A percentile compares a stretch with the other conserved stretches of the same genome.
phyloP scores from a whole-genome alignment of 2,113 vertebrate genomes.

The Embiotoca jacksoni region DNA sequence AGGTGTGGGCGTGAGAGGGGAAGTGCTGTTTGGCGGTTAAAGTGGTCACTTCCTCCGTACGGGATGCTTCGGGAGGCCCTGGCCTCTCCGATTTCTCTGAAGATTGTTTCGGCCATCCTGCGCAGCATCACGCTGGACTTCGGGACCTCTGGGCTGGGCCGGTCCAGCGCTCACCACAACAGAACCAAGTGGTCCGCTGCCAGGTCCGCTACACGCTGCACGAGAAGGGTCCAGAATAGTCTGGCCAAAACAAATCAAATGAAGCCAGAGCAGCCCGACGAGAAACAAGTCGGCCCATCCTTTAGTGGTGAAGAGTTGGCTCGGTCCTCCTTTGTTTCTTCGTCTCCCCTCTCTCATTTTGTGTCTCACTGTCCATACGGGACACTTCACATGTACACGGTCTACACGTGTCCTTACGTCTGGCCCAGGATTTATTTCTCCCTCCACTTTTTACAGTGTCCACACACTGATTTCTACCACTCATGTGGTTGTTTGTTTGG shows the following conservation, averaged over 20 bases:
- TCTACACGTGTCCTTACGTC: constrained; percentile 45
- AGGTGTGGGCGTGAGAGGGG: constrained; percentile 74
- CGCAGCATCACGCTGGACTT: constrained; percentile 45
- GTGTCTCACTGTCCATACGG: constrained; percentile 44
- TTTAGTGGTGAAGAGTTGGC: constrained; percentile 69
- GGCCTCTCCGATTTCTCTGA: constrained; percentile 50
- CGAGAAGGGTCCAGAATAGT: constrained; percentile 61
- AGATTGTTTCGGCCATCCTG: constrained; percentile 41
- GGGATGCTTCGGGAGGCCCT: constrained; percentile 49
- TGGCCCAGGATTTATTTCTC: constrained; percentile 46
- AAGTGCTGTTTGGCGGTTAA: constrained; percentile 67
- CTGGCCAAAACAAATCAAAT: constrained; percentile 69
- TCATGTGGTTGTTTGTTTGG: constrained; percentile 54
- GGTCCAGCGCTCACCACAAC: constrained; percentile 67
- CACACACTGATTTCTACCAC: constrained; percentile 56
- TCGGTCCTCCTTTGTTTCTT: constrained; percentile 23
- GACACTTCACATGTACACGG: constrained; percentile 46
- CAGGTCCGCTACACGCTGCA: constrained; percentile 61
- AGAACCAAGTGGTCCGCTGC: constrained; percentile 71
- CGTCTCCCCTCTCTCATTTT: constrained; percentile 45
- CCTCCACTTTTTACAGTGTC: constrained; percentile 56
- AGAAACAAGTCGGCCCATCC: constrained; percentile 64
- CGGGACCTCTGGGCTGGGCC: constrained; percentile 50
- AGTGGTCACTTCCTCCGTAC: constrained; percentile 66
- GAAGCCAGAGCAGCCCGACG: constrained; percentile 52